Evolutionary conservation across 2,888 invertebrate genomes (phyloP), one percentile per base, ranked within the genome.

Genomic region (Gibbula magus): DNA sequence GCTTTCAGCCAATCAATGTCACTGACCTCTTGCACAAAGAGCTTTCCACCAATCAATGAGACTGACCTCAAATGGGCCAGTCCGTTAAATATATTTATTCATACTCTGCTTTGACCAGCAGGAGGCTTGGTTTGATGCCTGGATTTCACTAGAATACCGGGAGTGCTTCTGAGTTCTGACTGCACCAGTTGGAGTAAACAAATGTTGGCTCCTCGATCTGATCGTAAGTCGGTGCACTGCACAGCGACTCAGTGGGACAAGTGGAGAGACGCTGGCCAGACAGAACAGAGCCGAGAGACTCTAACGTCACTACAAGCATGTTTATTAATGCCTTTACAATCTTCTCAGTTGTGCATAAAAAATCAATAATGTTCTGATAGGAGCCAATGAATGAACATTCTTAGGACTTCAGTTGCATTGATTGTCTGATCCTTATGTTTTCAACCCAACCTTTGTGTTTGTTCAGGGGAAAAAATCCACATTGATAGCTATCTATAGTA

Each of bases 71-170:
- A 70, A 32, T 39, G 20, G 39, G 70, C 70, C 16, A 70, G 70
- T n/a, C 70, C 35, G 35, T 70, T 70, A 35, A 70, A 32, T 70
- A 70, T 70, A 70, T 70, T 70, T 70, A 70, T 70, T 70, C 70
- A 70, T 70, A 70, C 70, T 45, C 45, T 45, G 45, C 45, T 45
- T 45, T 45, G 45, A 45, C 39, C 29, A n/a, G 70, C 70, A 32
- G 70, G 20, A 70, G 70, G 39, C 70, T 25, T n/a, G 61, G 10
- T 61, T 45, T 45, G 25, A 29, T n/a, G 4, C 56, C 56, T 2
- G 2, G 25, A n/a, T 25, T 29, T 61, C 29, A 61, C 61, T 29
- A 10, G 29, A 61, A 22, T 61, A 29, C 61, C 29, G 16, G 1
- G 61, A 61, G 61, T 29, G 29, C 61, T 20, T 56, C 61, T 54